Conservation (phyloP, 2,888 invertebrate genomes). For the Cheilosia grossa region DNA sequence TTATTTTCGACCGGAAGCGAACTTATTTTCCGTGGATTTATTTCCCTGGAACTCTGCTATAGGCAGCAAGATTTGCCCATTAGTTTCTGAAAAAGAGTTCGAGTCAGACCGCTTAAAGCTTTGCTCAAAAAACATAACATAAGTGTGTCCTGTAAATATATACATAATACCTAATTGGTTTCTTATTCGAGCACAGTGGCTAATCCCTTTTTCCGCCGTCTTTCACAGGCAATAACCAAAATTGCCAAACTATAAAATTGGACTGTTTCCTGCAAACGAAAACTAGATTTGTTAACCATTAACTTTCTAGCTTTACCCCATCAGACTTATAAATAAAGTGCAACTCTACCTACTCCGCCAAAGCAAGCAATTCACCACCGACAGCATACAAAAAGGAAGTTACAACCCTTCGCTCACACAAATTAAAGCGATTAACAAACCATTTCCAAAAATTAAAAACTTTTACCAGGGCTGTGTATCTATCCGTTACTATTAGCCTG, state of each 20-base stretch:
- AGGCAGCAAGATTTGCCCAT: no score
- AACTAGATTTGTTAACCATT: conserved; percentile 54
- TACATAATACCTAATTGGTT: no score
- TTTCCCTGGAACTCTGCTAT: no score
- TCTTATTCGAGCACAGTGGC: neutral
- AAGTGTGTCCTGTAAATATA: no score
- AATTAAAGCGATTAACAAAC: conserved; percentile 67
- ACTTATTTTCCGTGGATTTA: no score
- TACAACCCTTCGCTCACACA: conserved; percentile 51
- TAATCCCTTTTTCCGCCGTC: neutral
- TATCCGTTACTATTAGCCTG: neutral
- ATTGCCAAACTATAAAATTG: conserved; percentile 59
- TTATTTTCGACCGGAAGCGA: no score
- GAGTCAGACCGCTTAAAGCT: no score
- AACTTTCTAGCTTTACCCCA: conserved; percentile 33
- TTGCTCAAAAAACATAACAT: no score
- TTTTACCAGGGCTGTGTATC: conserved; percentile 41
- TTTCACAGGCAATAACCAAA: conserved; percentile 31
- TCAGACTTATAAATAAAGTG: conserved; percentile 1
- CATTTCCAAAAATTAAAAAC: conserved; percentile 73
- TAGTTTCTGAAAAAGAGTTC: no score
- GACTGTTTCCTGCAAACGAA: conserved; percentile 24
- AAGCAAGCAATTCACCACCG: conserved; percentile 13
- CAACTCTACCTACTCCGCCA: neutral
- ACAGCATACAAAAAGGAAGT: conserved; percentile 45